Evolutionary conservation across 2,797 vertebrate genomes (phyloP).

Genomic region (Otus scops): DNA sequence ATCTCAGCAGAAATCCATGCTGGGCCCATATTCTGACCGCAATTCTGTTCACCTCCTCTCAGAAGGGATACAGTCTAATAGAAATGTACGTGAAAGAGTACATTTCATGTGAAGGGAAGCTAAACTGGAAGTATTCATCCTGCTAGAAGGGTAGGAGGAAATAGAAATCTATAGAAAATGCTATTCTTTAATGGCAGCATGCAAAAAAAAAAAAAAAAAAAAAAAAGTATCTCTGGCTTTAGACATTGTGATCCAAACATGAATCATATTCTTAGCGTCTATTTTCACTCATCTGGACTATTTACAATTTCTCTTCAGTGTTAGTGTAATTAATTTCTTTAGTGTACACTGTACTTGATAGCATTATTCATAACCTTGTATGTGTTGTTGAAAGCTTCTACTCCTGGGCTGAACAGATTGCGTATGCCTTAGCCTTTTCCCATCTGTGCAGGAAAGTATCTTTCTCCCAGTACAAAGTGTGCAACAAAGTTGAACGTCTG

Average conservation of each 20-base stretch:
- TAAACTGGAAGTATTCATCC: not conserved
- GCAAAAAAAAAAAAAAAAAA: not conserved
- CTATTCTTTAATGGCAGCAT: not conserved
- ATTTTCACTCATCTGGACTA: not conserved
- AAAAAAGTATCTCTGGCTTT: not conserved
- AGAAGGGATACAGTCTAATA: not conserved
- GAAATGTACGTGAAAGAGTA: not conserved
- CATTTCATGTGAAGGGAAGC: not conserved
- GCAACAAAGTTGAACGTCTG: not conserved
- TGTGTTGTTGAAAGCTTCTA: not conserved
- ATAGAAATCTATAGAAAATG: not conserved
- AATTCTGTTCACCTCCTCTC: not conserved
- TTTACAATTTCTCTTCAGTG: not conserved
- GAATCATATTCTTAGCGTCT: not conserved
- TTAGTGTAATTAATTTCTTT: not conserved
- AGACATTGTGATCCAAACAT: not conserved
- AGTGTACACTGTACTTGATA: not conserved
- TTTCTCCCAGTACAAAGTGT: not conserved
- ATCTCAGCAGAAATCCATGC: not conserved
- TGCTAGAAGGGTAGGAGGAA: not conserved
- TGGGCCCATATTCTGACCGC: not conserved
- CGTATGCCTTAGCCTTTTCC: not conserved
- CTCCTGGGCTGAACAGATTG: not conserved
- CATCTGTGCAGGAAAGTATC: not conserved
- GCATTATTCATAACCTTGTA: not conserved